These are phyloP conservation scores for Haliclona indistincta DNA, from an alignment of 37 sponge, comb jelly and placozoan genomes.

Conservation along the genomic window DNA sequence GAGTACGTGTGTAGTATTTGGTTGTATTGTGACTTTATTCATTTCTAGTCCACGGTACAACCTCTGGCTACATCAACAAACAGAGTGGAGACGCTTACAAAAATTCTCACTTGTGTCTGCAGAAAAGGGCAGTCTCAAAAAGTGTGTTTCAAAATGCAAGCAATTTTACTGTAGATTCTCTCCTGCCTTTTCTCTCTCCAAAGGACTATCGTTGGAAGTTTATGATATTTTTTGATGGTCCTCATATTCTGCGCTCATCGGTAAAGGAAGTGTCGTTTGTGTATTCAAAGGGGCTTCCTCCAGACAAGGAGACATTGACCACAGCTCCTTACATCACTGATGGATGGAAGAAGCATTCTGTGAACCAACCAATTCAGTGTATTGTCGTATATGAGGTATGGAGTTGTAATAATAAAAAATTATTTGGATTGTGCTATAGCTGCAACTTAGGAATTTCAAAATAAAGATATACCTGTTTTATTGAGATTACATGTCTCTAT, in stretches of 20 bases:
- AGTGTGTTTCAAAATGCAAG: slow-evolving; percentile 12
- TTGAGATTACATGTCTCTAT: no score
- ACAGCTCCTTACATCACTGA: slow-evolving; percentile 65
- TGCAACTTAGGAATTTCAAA: no score
- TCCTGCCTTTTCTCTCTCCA: neutral
- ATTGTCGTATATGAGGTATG: neutral
- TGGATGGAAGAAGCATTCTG: slow-evolving; percentile 42
- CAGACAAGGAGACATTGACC: slow-evolving; percentile 36
- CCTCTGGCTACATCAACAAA: neutral
- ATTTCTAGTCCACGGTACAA: neutral
- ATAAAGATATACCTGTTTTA: no score
- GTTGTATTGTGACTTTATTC: neutral
- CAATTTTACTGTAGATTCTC: neutral
- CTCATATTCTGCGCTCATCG: no score
- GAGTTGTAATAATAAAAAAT: no score
- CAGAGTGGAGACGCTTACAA: slow-evolving; percentile 22
- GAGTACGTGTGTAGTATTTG: neutral
- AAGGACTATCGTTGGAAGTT: slow-evolving; percentile 40
- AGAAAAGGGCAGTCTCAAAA: slow-evolving; percentile 37
- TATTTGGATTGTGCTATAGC: no score
- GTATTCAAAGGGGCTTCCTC: slow-evolving; percentile 56
- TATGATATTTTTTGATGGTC: slow-evolving; percentile 54
- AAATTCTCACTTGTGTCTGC: slow-evolving; percentile 43
- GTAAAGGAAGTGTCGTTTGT: slow-evolving; percentile 63
- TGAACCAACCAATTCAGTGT: neutral